Conservation (phyloP, 2,888 invertebrate species). For the Drosophila pseudotalamancana region DNA sequence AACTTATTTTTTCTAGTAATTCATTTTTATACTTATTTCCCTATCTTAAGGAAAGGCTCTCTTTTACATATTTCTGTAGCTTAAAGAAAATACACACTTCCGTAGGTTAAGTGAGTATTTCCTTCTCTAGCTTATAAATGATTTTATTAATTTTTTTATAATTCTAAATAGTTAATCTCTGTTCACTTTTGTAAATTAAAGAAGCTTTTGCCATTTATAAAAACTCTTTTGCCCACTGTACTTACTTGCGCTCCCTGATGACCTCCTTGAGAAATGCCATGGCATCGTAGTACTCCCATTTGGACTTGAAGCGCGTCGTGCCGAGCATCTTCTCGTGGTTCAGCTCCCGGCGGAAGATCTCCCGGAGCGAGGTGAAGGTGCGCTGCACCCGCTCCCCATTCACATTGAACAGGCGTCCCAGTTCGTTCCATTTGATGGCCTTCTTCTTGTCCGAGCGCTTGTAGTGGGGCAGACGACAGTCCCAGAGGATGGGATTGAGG, state of each 20-base stretch:
- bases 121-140: too few species aligned
- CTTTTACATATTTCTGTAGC: too few species aligned
- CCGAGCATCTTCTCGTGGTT: slow-evolving; percentile 83
- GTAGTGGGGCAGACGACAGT: slow-evolving; percentile 83
- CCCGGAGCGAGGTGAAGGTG: slow-evolving; percentile 82
- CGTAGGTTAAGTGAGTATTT: too few species aligned
- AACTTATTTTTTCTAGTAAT: too few species aligned
- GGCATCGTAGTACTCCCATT: slow-evolving; percentile 83
- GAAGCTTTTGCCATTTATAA: not conserved
- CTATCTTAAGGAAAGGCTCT: too few species aligned
- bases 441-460: slow-evolving; percentile 83
- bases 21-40: too few species aligned
- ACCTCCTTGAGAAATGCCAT: slow-evolving; percentile 83
- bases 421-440: slow-evolving; percentile 82
- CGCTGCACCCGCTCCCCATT: slow-evolving; percentile 82
- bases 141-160: too few species aligned
- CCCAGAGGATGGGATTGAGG: slow-evolving; percentile 82
- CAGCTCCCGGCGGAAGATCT: slow-evolving; percentile 82
- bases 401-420: slow-evolving; percentile 81
- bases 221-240: not conserved
- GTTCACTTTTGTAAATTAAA: too few species aligned
- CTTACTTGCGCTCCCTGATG: slow-evolving; percentile 82
- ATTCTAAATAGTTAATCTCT: not conserved
- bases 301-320: slow-evolving; percentile 79
- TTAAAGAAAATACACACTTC: too few species aligned